Evolutionary conservation across 2,888 invertebrate genomes (phyloP).

Genomic region (Leptinotarsa haldemani): DNA sequence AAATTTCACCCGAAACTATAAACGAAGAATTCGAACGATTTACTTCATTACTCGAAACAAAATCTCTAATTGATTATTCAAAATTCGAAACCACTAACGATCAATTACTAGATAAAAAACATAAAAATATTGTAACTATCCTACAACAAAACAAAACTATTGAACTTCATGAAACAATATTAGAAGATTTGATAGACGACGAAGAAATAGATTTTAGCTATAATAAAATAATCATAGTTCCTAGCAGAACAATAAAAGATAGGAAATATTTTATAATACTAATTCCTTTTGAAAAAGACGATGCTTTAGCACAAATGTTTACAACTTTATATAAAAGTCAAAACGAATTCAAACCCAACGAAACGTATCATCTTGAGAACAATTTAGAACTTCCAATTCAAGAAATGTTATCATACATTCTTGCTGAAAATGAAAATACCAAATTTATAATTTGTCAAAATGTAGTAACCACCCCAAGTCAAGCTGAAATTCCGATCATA

Average conservation of each 20-base stretch:
- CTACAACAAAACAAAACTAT: neutral
- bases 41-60: neutral
- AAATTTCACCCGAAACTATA: neutral
- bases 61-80: neutral
- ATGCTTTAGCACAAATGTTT: too few relatives aligned
- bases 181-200: too few relatives aligned
- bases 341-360: neutral
- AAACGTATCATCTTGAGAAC: neutral
- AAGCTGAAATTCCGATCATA: too few relatives aligned
- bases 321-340: neutral
- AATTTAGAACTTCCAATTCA: neutral
- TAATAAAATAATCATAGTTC: too few relatives aligned
- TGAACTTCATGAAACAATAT: too few relatives aligned
- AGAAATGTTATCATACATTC: neutral
- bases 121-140: neutral
- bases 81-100: neutral
- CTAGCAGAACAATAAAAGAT: too few relatives aligned
- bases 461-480: neutral
- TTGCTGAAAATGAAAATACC: neutral
- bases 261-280: too few relatives aligned
- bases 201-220: too few relatives aligned
- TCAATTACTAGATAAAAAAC: neutral
- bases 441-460: neutral
- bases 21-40: neutral
- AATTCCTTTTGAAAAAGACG: too few relatives aligned